Percentiles rank a stretch among this genome's conserved stretches.
These are phyloP conservation scores for Sylvia atricapilla DNA, from an alignment of 2,113 vertebrate species.

Conservation along the genomic window DNA sequence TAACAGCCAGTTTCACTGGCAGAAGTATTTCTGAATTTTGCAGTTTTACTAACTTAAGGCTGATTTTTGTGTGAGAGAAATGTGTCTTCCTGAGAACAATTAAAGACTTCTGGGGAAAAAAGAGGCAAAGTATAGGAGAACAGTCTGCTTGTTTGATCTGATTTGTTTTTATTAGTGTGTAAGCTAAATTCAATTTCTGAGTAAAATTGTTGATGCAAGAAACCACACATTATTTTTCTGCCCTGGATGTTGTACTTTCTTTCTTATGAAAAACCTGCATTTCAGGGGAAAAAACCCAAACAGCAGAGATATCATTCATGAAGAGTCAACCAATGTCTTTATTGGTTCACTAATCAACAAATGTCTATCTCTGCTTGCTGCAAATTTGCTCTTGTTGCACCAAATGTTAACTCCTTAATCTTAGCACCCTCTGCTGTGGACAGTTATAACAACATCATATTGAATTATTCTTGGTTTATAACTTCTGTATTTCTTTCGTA, in stretches of 20 bases:
- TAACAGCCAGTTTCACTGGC: not conserved
- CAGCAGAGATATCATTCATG: not conserved
- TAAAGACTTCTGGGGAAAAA: not conserved
- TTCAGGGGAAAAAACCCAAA: not conserved
- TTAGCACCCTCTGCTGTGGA: constrained; percentile 55
- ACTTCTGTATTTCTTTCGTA: not conserved
- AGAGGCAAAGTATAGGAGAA: not conserved
- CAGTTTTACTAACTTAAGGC: not conserved
- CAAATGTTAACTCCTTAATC: constrained; percentile 31
- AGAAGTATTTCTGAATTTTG: constrained; percentile 17
- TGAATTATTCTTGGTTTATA: not conserved
- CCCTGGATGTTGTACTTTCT: not conserved
- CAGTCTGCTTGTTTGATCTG: not conserved
- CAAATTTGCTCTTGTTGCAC: not conserved
- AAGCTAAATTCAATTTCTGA: not conserved
- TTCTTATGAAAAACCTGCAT: not conserved
- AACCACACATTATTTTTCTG: not conserved
- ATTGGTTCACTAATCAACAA: not conserved
- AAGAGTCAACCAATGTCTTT: not conserved
- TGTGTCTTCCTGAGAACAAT: not conserved
- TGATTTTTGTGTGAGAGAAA: not conserved
- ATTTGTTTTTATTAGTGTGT: not conserved
- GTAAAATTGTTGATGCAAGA: not conserved
- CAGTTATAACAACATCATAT: constrained; percentile 6
- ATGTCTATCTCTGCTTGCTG: not conserved